Base-by-base conservation (phyloP, 2,888 invertebrate species). In the Drosophila maculinotata region DNA sequence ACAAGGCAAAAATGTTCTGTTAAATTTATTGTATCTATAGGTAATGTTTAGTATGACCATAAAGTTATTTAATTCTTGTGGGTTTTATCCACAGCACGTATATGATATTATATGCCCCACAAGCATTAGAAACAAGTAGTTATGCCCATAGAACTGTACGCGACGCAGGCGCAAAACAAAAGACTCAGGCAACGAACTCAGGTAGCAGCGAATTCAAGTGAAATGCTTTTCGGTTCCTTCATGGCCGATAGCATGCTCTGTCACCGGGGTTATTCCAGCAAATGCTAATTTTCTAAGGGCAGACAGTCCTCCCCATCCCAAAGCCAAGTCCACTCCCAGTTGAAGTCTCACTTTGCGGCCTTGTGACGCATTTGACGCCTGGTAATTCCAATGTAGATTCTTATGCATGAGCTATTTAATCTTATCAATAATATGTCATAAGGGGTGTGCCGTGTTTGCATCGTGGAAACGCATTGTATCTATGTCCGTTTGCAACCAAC, bases 161-260 rank as follows among this genome's bases (percentile, higher is more conserved):
- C 12, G 8, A 10, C 14, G 23, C 65, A 44, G 33, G 52, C 58
- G 15, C 26, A 35, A 51, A 76, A 77, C 81, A 76, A 88, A 89
- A 87, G 85, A 88, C 87, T 88, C 62, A 81, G 78, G 72, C 70
- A 81, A 79, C 83, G 53, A 85, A 89, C 88, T 76, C 81, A 81
- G 81, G 81, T 81, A 81, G 86, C 83, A 53, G 44, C 8, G 17
- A 65, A 54, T 73, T 81, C 62, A 60, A 59, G 54, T 73, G 76
- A 81, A 79, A 73, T 75, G 31, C 39, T 41, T 25, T 67, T 41
- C 52, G 44, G 28, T 63, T 52, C 48, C 44, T 68, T 58, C 45
- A 56, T 51, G 51, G 23, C 12, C 9, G 10, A 33, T 49, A 9
- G 23, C 30, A 30, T n/a, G 51, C 51, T 36, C 42, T 44, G 62